Evolutionary conservation across 2,113 vertebrate genomes (phyloP).

Genomic region (Perca flavescens): DNA sequence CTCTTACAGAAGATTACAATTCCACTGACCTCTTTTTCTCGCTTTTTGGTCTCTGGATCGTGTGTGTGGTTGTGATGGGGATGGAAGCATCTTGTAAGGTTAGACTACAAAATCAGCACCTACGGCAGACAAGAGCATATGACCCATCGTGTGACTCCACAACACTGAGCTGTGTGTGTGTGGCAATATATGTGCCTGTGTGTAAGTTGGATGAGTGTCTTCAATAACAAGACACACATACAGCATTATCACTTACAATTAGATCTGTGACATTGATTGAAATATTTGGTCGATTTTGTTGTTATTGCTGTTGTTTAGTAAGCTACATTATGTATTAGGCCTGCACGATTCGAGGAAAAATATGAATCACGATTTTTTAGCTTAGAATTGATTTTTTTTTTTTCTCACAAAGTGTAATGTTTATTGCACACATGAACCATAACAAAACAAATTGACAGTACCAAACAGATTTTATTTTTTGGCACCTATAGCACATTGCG

Average conservation of each 20-base stretch:
- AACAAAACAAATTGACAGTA: too few species aligned
- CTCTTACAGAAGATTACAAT: too few species aligned
- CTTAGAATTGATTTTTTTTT: too few species aligned
- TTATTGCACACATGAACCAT: too few species aligned
- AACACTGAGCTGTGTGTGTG: conserved; percentile 56
- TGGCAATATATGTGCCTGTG: not conserved
- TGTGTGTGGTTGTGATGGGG: conserved; percentile 28
- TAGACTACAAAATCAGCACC: conserved; percentile 66
- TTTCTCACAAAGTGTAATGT: too few species aligned
- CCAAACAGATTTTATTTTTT: too few species aligned
- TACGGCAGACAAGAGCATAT: conserved; percentile 67
- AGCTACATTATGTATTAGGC: too few species aligned
- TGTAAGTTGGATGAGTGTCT: not conserved
- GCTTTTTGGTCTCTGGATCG: too few species aligned
- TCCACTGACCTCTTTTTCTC: too few species aligned
- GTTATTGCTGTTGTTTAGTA: not conserved
- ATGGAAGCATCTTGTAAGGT: conserved; percentile 52
- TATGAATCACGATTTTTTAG: too few species aligned
- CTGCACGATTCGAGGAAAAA: too few species aligned
- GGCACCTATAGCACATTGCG: too few species aligned
- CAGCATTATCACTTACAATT: not conserved
- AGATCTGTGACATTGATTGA: conserved; percentile 19
- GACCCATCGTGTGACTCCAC: conserved; percentile 70
- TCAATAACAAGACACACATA: conserved; percentile 16
- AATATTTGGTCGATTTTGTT: conserved; percentile 1